These are phyloP conservation scores for Pocillopora grandis DNA, from an alignment of 92 coral and sea anemone species.

Conservation along the genomic window DNA sequence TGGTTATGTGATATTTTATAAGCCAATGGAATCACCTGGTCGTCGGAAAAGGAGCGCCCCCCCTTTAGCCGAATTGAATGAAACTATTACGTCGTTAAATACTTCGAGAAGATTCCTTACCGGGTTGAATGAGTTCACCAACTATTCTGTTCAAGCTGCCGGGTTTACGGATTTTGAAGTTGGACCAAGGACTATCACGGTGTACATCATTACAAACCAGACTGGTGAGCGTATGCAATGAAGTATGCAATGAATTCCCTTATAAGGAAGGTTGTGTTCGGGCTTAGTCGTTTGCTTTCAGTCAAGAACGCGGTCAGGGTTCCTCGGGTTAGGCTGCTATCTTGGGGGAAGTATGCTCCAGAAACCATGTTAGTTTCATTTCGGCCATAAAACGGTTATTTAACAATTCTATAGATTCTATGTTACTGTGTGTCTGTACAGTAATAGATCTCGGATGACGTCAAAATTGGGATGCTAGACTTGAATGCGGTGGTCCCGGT, in stretches of 20 bases:
- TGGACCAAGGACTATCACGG: constrained; percentile 2
- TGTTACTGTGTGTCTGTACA: too few species aligned
- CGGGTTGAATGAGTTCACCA: not conserved
- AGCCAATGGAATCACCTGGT: not conserved
- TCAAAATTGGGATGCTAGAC: too few species aligned
- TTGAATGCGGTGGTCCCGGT: too few species aligned
- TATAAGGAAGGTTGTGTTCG: not conserved
- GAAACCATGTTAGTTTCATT: too few species aligned
- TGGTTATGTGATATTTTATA: constrained; percentile 2
- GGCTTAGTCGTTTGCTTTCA: not conserved
- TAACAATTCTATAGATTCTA: too few species aligned
- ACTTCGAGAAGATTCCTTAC: not conserved
- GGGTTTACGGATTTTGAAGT: constrained; percentile 8
- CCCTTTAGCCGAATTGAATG: not conserved
- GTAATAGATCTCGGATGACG: too few species aligned
- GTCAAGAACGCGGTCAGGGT: too few species aligned
- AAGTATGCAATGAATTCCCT: not conserved
- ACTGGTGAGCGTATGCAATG: not conserved
- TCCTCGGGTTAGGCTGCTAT: too few species aligned
- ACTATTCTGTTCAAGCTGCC: constrained; percentile 6
- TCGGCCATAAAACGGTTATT: too few species aligned
- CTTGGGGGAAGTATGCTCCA: too few species aligned
- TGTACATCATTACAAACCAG: not conserved
- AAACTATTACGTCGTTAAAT: not conserved
- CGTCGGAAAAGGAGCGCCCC: not conserved